Base-by-base conservation (phyloP, 2,113 vertebrate species). In the Alouatta palliata region DNA sequence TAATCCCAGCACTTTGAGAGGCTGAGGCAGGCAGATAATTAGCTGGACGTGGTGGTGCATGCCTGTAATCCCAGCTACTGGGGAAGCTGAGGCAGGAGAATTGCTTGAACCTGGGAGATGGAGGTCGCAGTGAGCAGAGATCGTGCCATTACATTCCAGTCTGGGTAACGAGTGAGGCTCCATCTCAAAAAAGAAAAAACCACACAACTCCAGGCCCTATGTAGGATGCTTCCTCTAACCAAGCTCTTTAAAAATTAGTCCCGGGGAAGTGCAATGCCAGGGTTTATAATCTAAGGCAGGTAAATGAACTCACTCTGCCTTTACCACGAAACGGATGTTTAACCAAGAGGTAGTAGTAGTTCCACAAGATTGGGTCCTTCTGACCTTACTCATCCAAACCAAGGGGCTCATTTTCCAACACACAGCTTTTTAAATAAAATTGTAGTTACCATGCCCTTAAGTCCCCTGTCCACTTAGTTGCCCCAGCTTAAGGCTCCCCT, bases 391-490 rank as follows among this genome's bases (percentile, higher is more conserved):
- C 64, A 68, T 43, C 16, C 58, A 76, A 90, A 87, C 19, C 0
- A 25, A 27, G n/a, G 30, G n/a, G 58, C 20, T 47, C 35, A 27
- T 81, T 81, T 68, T 58, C 89, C 47, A 83, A 47, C 2, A 0
- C 0, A 9, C 2, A 2, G 49, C 21, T 82, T 93, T 79, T 52
- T n/a, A 75, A 64, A 85, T 64, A 23, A 73, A 89, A 20, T 6
- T 66, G n/a, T 37, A 73, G 40, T 32, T 40, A 87, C 10, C 17
- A 0, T 16, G 52, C 30, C 54, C 61, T 40, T 40, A 73, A 73
- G 16, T 11, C 68, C 27, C n/a, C 68, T 20, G 58, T 30, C 71
- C 49, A 16, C 2, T 0, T 12, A 3, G 13, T 4, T 4, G 3
- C 32, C 80, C 32, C 6, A 86, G 32, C 58, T 54, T 52, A 64